Conservation (phyloP, 2,888 invertebrate species). For the Cheiracanthium punctorium region DNA sequence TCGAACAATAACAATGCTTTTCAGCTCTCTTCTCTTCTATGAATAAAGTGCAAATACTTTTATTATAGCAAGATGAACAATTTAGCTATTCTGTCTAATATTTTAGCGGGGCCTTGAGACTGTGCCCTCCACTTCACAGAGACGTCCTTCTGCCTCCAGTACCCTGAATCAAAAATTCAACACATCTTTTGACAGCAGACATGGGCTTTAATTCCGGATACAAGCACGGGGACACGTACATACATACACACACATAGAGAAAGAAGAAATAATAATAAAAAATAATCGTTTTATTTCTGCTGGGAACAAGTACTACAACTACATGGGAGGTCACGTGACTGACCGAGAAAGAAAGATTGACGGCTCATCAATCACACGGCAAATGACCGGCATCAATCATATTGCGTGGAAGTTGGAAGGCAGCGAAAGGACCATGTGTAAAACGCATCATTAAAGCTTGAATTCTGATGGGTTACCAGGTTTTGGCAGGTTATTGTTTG, state of each 20-base stretch:
- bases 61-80: too few species aligned
- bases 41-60: too few species aligned
- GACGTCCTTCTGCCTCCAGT: background rate
- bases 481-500: conserved; percentile 22
- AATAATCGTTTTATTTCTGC: background rate
- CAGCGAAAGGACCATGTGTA: conserved; percentile 67
- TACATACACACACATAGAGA: background rate
- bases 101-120: too few species aligned
- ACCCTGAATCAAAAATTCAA: conserved; percentile 55
- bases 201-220: conserved; percentile 55
- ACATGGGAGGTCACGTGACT: conserved; percentile 57
- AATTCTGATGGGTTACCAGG: background rate
- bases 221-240: conserved; percentile 15
- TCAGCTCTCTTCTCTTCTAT: too few species aligned
- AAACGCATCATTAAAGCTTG: conserved; percentile 68
- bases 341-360: conserved; percentile 55
- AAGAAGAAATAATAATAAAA: conserved; percentile 3
- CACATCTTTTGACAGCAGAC: conserved; percentile 52
- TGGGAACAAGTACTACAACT: background rate
- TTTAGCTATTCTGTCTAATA: too few species aligned
- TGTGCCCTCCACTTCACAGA: too few species aligned
- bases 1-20: too few species aligned
- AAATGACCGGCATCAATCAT: conserved; percentile 69
- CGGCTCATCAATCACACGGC: conserved; percentile 59
- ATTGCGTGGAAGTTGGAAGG: conserved; percentile 59